Conservation (phyloP, 1,140 invertebrate genomes). For the Archegozetes longisetosus region DNA sequence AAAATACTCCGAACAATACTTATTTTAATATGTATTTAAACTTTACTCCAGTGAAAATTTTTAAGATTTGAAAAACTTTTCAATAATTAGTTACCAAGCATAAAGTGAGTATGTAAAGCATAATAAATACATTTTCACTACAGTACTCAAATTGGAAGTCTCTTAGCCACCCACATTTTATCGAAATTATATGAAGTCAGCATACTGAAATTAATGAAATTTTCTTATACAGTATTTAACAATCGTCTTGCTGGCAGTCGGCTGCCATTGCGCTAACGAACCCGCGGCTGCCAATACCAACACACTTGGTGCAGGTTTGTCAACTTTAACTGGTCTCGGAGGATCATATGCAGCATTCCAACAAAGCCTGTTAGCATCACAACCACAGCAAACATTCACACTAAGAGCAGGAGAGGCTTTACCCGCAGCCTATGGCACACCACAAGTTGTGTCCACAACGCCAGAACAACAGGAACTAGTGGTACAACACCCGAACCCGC, state of each 20-base stretch:
- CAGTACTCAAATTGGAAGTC: too few species aligned
- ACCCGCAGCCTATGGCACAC: background rate
- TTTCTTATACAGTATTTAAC: background rate
- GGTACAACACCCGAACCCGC: conserved; percentile 11
- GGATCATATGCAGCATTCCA: background rate
- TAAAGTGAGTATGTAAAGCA: too few species aligned
- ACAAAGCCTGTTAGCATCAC: background rate
- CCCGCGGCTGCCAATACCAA: too few species aligned
- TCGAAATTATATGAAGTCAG: too few species aligned
- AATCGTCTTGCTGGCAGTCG: background rate
- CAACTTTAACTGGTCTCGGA: background rate
- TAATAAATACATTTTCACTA: too few species aligned
- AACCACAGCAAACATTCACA: background rate
- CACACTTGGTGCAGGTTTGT: background rate
- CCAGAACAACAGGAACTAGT: conserved; percentile 10
- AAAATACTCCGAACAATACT: too few species aligned
- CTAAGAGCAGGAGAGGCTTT: background rate
- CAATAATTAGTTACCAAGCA: too few species aligned
- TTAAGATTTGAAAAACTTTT: too few species aligned
- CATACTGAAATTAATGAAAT: too few species aligned
- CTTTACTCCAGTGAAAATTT: too few species aligned
- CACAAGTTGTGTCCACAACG: background rate
- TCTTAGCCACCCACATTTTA: too few species aligned
- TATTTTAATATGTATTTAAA: too few species aligned
- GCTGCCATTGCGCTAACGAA: background rate